These are phyloP conservation scores for Sylvilagus floridanus DNA, from an alignment of 2,797 vertebrate genomes.

Conservation along the genomic window DNA sequence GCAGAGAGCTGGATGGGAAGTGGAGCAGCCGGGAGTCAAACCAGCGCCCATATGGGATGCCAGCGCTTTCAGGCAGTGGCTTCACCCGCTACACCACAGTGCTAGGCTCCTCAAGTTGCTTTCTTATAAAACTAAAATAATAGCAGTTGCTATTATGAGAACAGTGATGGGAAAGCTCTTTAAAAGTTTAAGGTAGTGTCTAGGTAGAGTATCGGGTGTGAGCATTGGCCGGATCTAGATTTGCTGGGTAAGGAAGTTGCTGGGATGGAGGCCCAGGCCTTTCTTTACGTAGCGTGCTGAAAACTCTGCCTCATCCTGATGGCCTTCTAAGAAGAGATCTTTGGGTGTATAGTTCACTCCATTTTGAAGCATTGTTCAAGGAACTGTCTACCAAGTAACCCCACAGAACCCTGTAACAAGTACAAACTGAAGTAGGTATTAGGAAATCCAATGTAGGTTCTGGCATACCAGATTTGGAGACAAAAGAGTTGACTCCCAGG, in stretches of 20 bases:
- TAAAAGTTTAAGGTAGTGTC: neutral
- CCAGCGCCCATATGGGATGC: too few species aligned
- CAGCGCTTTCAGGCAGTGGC: too few species aligned
- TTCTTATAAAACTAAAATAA: neutral
- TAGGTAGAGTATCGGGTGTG: slow-evolving; percentile 20
- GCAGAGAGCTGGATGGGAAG: too few species aligned
- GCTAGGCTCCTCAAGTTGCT: too few species aligned
- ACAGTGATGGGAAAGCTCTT: neutral
- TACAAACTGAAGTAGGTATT: neutral
- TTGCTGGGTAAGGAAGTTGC: slow-evolving; percentile 45
- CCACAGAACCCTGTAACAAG: neutral
- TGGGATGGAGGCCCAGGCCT: neutral
- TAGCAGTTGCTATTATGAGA: neutral
- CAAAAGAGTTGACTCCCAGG: neutral
- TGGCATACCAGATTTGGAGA: slow-evolving; percentile 32
- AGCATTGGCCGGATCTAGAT: neutral
- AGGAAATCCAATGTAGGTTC: neutral
- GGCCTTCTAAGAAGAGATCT: neutral
- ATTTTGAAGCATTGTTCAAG: slow-evolving; percentile 47
- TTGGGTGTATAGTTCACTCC: neutral
- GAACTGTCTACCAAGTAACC: neutral
- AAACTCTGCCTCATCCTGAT: slow-evolving; percentile 35
- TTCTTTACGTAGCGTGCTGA: slow-evolving; percentile 4
- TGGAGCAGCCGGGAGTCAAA: too few species aligned
- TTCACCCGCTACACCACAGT: too few species aligned